Conservation (phyloP, 64 coral and sea anemone genomes). For the Pachyseris speciosa region DNA sequence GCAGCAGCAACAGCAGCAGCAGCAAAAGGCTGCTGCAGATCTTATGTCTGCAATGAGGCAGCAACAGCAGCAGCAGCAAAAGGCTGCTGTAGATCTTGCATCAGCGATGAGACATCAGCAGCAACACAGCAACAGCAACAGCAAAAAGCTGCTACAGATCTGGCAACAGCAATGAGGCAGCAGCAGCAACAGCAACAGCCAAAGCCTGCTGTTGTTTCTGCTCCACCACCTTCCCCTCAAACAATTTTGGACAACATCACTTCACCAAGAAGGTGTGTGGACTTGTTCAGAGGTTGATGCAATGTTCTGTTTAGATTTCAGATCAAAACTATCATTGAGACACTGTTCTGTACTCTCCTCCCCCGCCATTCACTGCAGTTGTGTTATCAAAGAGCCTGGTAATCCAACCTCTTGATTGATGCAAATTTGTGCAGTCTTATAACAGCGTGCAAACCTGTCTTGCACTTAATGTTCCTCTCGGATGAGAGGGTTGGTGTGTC, state of each 20-base stretch:
- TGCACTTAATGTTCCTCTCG: too few relatives aligned
- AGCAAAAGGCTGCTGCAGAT: slow-evolving; percentile 2
- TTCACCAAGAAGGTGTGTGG: slow-evolving; percentile 60
- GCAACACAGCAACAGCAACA: too few relatives aligned
- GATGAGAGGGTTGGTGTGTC: too few relatives aligned
- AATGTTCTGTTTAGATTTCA: too few relatives aligned
- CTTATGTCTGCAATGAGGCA: slow-evolving; percentile 38
- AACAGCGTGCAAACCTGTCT: too few relatives aligned
- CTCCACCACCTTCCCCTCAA: slow-evolving; percentile 22
- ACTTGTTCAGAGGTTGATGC: background rate
- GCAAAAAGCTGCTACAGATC: background rate
- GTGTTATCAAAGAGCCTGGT: too few relatives aligned
- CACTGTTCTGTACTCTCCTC: too few relatives aligned
- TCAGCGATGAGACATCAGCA: slow-evolving; percentile 26
- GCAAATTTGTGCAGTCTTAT: too few relatives aligned
- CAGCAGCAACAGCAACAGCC: background rate
- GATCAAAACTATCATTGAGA: too few relatives aligned
- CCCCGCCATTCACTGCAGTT: too few relatives aligned
- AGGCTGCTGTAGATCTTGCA: slow-evolving; percentile 22
- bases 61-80: slow-evolving; percentile 9
- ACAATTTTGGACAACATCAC: slow-evolving; percentile 52
- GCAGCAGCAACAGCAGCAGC: background rate
- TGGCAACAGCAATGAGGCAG: slow-evolving; percentile 30
- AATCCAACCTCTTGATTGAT: too few relatives aligned
- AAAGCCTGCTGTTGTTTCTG: background rate